Base-by-base conservation (phyloP, 2,888 invertebrate genomes). In the Pristionchus entomophagus region DNA sequence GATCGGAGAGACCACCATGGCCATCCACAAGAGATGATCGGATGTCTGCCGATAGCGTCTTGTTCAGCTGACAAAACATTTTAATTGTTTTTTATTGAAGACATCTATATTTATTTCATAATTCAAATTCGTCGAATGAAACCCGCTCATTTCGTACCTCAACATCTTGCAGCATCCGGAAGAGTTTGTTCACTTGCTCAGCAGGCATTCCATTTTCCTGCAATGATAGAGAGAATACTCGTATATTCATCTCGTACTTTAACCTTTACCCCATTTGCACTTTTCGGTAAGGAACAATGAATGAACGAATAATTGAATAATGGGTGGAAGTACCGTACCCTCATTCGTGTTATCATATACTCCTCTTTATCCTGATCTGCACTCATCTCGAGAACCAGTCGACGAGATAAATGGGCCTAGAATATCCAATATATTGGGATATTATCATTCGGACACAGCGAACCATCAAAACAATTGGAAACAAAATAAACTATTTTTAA, bases 311-410 rank as follows among this genome's bases (percentile, higher is more conserved):
- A 26, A 59, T 10, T n/a, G n/a, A 12, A 12, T n/a, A 59, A 59
- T 59, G 3, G 2, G 10, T 29, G 0, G 29, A 26, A 1, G n/a
- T 26, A 3, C 2, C 56, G 5, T n/a, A 81, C 95, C 92, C 95
- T 93, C 65, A 95, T 92, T 97, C 98, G 97, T 94, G 98, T 98
- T 0, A 99, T 98, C 97, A 99, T 99, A 93, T 97, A 97, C 94
- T 99, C 99, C 94, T 99, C 99, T 93, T 99, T 98, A 94, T 99
- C 99, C 90, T 97, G 97, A 94, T 99, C 99, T 0, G 98, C 98
- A 93, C 98, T 98, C 29, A 98, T 97, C 94, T 99, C 99, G 90
- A 99, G 95, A 94, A 99, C 99, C 89, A 99, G 95, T 88, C 97
- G 96, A 92, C 99, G 95, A 12, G 99, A 98, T 89, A 99, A 95